Base-by-base conservation (phyloP, 2,113 vertebrate genomes). In the Lates calcarifer region DNA sequence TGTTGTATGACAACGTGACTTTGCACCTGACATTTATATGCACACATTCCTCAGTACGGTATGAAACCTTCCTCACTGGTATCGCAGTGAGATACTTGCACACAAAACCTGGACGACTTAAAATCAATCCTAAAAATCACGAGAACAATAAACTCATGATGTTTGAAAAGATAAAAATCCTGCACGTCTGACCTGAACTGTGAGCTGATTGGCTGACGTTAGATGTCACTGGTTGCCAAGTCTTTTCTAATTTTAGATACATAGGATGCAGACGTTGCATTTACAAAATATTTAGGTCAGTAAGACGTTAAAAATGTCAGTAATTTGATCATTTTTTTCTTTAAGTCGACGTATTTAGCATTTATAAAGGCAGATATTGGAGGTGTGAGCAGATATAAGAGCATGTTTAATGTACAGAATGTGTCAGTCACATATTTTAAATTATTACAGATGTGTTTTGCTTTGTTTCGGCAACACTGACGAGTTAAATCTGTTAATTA, bases 11-110 rank as follows among this genome's bases (percentile, higher is more conserved):
- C 24, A 2, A 53, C 31, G 3, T 51, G 57, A 81, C 71, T 64
- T 14, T 57, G 74, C 80, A 73, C n/a, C n/a, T n/a, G 51, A 63
- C 53, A 64, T 63, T 24, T 58, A 58, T 43, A 47, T 41, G 18
- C 5, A 64, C 51, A 68, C 24, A 47, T 39, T 61, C 56, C 58
- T 31, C 5, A 28, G 26, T 43, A n/a, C n/a, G 33, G 24, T 58
- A 33, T 74, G 22, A 69, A 77, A 68, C 68, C 28, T 60, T 60
- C 26, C 37, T 49, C 1, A 28, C 11, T 0, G 2, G 37, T 3
- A 55, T 3, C 20, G 29, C 33, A 29, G 11, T 35, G 57, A 49
- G 57, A 56, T 13, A 56, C 24, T 26, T 12, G 20, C 8, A 43
- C 64, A 84, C 22, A 17, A 5, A 5, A 5, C 17, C 47, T n/a